Conservation (phyloP, 2,797 vertebrate genomes). For the Propithecus deckenii region DNA sequence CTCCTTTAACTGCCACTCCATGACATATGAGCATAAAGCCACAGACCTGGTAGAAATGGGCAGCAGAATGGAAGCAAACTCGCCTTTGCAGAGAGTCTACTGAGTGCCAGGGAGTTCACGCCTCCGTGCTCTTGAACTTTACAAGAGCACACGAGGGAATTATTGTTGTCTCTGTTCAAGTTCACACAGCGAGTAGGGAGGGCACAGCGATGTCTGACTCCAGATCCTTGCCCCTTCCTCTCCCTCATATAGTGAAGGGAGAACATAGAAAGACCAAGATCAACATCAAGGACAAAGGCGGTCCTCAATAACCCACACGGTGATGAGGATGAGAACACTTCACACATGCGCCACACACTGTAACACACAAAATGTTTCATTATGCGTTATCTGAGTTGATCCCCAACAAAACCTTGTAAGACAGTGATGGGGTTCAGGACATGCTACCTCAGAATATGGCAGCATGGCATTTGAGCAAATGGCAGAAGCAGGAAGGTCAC, state of each 20-base stretch:
- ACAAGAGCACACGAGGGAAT: not conserved
- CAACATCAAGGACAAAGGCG: too few species aligned
- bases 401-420: not conserved
- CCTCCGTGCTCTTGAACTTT: not conserved
- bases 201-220: not conserved
- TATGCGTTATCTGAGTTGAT: not conserved
- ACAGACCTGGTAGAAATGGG: not conserved
- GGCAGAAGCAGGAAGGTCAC: not conserved
- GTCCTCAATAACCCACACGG: not conserved
- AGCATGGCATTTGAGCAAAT: not conserved
- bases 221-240: too few species aligned
- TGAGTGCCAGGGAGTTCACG: not conserved
- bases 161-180: not conserved
- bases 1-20: not conserved
- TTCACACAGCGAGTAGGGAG: not conserved
- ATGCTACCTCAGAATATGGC: too few species aligned
- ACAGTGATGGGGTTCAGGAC: too few species aligned
- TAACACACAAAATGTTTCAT: not conserved
- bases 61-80: not conserved
- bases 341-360: fast-evolving
- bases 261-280: not conserved
- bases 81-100: not conserved
- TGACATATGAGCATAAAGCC: not conserved
- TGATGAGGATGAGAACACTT: not conserved
- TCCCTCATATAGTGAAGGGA: not conserved